These are phyloP conservation scores for Neoscelio sp. DNA, from an alignment of 2,888 invertebrate species.

Conservation along the genomic window DNA sequence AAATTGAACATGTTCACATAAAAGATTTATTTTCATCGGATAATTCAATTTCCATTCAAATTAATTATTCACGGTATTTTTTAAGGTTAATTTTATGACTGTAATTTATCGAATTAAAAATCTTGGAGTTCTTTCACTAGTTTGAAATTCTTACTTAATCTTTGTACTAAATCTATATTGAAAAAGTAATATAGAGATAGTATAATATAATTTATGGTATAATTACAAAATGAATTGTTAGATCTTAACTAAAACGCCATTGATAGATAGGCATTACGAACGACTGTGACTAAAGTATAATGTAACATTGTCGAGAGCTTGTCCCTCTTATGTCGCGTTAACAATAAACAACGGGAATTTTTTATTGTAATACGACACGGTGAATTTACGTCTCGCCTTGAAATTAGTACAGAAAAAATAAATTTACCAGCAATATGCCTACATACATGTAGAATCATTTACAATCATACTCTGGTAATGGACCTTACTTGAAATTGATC, in stretches of 20 bases:
- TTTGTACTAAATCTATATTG: too few species aligned
- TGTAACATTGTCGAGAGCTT: slow-evolving; percentile 18
- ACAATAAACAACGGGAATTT: slow-evolving; percentile 34
- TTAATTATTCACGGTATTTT: slow-evolving; percentile 1
- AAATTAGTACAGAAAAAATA: neutral
- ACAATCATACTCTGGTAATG: neutral
- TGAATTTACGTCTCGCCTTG: slow-evolving; percentile 19
- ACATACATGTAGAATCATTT: slow-evolving; percentile 1
- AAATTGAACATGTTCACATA: neutral
- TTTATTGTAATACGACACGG: neutral
- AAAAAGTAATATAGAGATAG: slow-evolving; percentile 13
- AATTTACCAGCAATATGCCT: neutral
- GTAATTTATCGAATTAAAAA: too few species aligned
- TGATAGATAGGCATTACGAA: too few species aligned
- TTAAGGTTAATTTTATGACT: neutral
- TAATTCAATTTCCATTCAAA: neutral
- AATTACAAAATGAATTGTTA: slow-evolving; percentile 15
- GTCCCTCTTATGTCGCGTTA: slow-evolving; percentile 22
- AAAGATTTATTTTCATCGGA: neutral
- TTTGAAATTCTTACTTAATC: too few species aligned
- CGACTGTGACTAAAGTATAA: slow-evolving; percentile 19
- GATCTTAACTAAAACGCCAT: slow-evolving; percentile 28
- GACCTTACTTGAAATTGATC: neutral
- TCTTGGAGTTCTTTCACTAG: too few species aligned
- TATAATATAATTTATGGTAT: slow-evolving; percentile 1